Base-by-base conservation (phyloP, 2,888 invertebrate genomes). In the Nasonovia ribisnigri region DNA sequence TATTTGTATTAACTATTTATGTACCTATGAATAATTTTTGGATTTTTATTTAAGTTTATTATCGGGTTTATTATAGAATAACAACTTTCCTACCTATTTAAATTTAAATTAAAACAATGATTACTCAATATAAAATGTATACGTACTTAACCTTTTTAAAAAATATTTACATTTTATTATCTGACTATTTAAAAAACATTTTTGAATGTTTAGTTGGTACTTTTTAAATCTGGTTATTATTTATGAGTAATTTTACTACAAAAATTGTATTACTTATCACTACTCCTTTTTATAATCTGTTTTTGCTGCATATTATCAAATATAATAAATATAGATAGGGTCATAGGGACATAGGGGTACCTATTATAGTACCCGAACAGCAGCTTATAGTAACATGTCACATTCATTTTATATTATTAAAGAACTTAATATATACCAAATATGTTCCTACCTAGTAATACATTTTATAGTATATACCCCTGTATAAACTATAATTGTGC, bases 191-290 rank as follows among this genome's bases (percentile, higher is more conserved):
- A 46, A 67, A 67, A 60, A 60, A 67, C 67, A 67, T 36, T 46
- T 5, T 43, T 46, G 29, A 46, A 86, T 10, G 10, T 67, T 67
- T 67, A 24, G 10, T 90, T 90, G 16, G 48, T 77, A 90, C 48
- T 48, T 77, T 46, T 90, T 51, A 26, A 90, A 90, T 51, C 77
- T 48, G 4, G 26, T 36, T 77, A 90, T 48, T 48, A 86, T 86
- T 46, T 46, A 86, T 86, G 3, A 86, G 29, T n/a, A n/a, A n/a
- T n/a, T 46, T 16, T 29, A 86, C 29, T 46, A 13, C 29, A 46
- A 84, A 36, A 84, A 84, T 24, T 46, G 11, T 43, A 24, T 43
- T 29, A 86, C 46, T 0, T 48, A 13, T 48, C 48, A 13, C 48
- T 48, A 48, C 48, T 48, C 48, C 48, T 43, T 42, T 84, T 84